Conservation (phyloP, 2,888 invertebrate genomes). For the Parnassius orleans region DNA sequence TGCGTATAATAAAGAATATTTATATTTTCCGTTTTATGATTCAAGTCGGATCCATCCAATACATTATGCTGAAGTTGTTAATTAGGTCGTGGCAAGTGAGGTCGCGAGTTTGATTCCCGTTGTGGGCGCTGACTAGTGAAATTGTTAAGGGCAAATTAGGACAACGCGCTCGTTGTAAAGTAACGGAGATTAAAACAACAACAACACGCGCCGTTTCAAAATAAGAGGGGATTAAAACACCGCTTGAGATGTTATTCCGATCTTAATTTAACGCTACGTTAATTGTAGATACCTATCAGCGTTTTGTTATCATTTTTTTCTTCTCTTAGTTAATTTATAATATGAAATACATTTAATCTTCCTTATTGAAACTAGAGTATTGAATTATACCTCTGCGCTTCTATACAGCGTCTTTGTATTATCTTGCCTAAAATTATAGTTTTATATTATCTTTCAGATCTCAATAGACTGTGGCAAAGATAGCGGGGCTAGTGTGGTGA, state of each 20-base stretch:
- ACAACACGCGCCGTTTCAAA: conserved; percentile 19
- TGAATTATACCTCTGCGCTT: background rate
- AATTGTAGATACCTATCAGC: conserved; percentile 1
- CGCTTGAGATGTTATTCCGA: conserved; percentile 21
- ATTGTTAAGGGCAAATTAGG: conserved; percentile 20
- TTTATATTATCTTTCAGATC: conserved; percentile 52
- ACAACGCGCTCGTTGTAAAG: conserved; percentile 13
- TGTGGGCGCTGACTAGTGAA: conserved; percentile 27
- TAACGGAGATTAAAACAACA: conserved; percentile 13
- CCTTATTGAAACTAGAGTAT: background rate
- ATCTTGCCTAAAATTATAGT: conserved; percentile 8
- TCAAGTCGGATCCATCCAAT: background rate
- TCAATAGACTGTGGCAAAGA: conserved; percentile 39
- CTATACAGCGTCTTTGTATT: background rate
- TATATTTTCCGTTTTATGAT: background rate
- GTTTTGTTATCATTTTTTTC: conserved; percentile 10
- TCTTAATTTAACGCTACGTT: conserved; percentile 23
- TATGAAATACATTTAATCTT: conserved; percentile 8
- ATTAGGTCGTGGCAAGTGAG: conserved; percentile 27
- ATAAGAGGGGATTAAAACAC: conserved; percentile 8
- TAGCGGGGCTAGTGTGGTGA: conserved; percentile 28
- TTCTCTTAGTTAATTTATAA: background rate
- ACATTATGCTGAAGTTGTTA: conserved; percentile 13
- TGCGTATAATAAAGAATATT: conserved; percentile 12
- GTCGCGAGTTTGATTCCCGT: conserved; percentile 28